Percentiles rank a stretch among this genome's conserved stretches.
Evolutionary conservation across 2,888 invertebrate genomes (phyloP).

Genomic region (Agrotis exclamationis): DNA sequence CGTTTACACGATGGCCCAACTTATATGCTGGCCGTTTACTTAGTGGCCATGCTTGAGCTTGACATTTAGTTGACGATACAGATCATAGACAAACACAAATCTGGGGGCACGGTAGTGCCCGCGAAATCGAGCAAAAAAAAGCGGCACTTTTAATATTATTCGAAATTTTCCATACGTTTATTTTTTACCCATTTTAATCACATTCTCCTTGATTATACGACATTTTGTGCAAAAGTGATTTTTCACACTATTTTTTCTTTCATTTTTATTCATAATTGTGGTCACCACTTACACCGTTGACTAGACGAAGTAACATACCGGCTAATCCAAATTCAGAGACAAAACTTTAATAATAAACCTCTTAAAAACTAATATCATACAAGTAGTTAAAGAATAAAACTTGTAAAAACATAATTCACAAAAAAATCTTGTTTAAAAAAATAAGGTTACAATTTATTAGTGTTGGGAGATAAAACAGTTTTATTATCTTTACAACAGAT

Average conservation of each 20-base stretch:
- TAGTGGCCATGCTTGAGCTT: background rate
- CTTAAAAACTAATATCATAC: conserved; percentile 40
- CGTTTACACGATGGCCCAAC: background rate
- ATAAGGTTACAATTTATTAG: background rate
- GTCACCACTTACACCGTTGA: conserved; percentile 70
- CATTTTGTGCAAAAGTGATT: background rate
- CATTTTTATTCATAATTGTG: conserved; percentile 42
- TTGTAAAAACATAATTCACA: conserved; percentile 14
- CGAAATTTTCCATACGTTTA: background rate
- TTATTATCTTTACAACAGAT: background rate
- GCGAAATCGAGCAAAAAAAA: too few species aligned
- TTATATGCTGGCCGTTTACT: background rate
- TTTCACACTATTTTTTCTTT: background rate
- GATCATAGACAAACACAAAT: too few species aligned
- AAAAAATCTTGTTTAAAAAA: background rate
- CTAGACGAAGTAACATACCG: conserved; percentile 76
- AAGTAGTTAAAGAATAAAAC: conserved; percentile 37
- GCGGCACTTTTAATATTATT: too few species aligned
- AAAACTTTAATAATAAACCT: conserved; percentile 26
- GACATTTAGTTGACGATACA: background rate
- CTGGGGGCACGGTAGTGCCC: too few species aligned
- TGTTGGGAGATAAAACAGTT: background rate
- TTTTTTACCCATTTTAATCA: background rate
- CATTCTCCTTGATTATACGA: background rate
- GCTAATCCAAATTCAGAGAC: conserved; percentile 56